phyloP scores from a whole-genome alignment of 2,888 invertebrate species.

The Drosophila peninsularis region DNA sequence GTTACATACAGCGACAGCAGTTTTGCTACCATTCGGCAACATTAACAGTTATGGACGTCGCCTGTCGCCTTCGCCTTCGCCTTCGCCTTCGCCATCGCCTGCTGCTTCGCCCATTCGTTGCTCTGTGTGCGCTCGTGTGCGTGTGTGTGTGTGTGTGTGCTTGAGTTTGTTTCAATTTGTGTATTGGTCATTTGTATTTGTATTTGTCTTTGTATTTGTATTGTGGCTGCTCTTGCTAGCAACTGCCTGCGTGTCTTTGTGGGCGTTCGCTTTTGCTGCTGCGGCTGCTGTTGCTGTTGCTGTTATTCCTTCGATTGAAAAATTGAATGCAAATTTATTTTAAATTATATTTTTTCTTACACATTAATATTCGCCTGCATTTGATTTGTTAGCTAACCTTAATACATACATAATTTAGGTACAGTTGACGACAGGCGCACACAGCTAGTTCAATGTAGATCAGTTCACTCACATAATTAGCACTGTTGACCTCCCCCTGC shows the following conservation, averaged over 20 bases:
- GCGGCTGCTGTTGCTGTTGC: slow-evolving; percentile 15
- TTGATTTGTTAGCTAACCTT: slow-evolving; percentile 40
- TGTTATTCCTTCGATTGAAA: slow-evolving; percentile 63
- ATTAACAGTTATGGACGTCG: slow-evolving; percentile 68
- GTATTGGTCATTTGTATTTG: slow-evolving; percentile 15
- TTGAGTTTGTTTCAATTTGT: background rate
- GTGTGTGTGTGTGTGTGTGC: slow-evolving; percentile 3
- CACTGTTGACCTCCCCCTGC: background rate
- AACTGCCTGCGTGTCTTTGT: slow-evolving; percentile 17
- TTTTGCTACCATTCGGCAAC: slow-evolving; percentile 56
- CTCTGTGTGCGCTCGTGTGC: background rate
- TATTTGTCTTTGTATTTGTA: slow-evolving; percentile 27
- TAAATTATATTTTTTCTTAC: slow-evolving; percentile 58
- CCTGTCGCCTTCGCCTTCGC: slow-evolving; percentile 12
- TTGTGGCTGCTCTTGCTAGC: slow-evolving; percentile 20
- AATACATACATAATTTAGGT: slow-evolving; percentile 52
- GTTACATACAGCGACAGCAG: slow-evolving; percentile 38
- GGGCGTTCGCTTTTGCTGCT: slow-evolving; percentile 24
- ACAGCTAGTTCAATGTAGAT: background rate
- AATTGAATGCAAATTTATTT: slow-evolving; percentile 73
- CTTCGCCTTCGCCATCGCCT: slow-evolving; percentile 1
- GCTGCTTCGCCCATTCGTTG: slow-evolving; percentile 3
- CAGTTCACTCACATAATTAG: slow-evolving; percentile 8
- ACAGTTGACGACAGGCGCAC: background rate
- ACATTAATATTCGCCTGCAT: slow-evolving; percentile 66